Conservation (phyloP, 1,140 invertebrate species). For the Temnothorax nylanderi region DNA sequence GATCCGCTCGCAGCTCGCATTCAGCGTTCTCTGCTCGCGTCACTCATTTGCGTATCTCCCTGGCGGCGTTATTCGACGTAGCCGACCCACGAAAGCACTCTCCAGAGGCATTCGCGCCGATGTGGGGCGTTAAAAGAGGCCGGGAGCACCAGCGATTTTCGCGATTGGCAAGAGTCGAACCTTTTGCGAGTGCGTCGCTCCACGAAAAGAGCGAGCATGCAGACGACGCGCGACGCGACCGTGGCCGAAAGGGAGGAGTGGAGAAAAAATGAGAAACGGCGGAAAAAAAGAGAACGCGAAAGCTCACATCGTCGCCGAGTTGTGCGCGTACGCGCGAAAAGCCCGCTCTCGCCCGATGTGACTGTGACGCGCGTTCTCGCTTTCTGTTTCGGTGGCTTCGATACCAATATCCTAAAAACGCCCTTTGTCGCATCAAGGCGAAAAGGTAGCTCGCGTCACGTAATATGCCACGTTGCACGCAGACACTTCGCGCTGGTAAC, state of each 20-base stretch:
- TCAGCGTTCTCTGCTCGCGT: conserved; percentile 20
- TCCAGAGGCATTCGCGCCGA: conserved; percentile 4
- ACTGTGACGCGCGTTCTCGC: conserved; percentile 56
- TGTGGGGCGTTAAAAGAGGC: conserved; percentile 28
- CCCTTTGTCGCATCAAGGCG: conserved; percentile 81
- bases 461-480: not conserved
- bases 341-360: not conserved
- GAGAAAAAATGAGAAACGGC: conserved; percentile 30
- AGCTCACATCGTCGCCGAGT: conserved; percentile 50
- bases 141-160: conserved; percentile 52
- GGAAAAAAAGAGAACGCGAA: conserved; percentile 60
- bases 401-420: conserved; percentile 86
- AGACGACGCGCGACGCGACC: not conserved
- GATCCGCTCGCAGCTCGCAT: conserved; percentile 34
- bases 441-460: conserved; percentile 74
- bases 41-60: conserved; percentile 44
- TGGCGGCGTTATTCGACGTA: conserved; percentile 41
- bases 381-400: conserved; percentile 76
- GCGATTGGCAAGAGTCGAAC: conserved; percentile 63
- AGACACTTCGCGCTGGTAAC: not conserved
- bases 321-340: conserved; percentile 47
- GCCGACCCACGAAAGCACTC: conserved; percentile 35
- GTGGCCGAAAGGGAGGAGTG: not conserved
- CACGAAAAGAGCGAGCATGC: conserved; percentile 26
- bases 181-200: conserved; percentile 41